A percentile compares a stretch with the other conserved stretches of the same genome.
phyloP scores from a whole-genome alignment of 1,140 invertebrate genomes.

The Bombus superbus region DNA sequence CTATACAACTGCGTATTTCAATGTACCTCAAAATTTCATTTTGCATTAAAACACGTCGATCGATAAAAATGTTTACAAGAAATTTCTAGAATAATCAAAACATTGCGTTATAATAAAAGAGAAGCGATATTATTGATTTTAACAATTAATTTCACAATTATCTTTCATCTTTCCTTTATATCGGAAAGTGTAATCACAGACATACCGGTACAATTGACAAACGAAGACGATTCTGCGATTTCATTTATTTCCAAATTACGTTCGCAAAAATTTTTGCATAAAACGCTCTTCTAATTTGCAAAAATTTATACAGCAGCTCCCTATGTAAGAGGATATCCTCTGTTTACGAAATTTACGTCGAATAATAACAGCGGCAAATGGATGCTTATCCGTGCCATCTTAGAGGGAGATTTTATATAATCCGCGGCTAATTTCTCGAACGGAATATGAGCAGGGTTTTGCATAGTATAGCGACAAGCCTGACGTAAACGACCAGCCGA shows the following conservation, averaged over 20 bases:
- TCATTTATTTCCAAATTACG: background rate
- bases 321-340: background rate
- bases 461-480: conserved; percentile 50
- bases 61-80: background rate
- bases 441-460: conserved; percentile 19
- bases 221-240: too few relatives aligned
- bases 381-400: background rate
- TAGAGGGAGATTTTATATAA: background rate
- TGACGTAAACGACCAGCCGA: conserved; percentile 68
- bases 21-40: background rate
- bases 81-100: background rate
- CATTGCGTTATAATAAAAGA: too few relatives aligned
- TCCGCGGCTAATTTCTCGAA: background rate
- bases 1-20: background rate
- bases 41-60: background rate
- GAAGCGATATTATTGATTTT: background rate
- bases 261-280: background rate
- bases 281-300: background rate
- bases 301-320: background rate
- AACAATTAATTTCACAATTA: background rate
- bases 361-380: background rate
- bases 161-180: too few relatives aligned
- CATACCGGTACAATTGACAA: too few relatives aligned
- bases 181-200: too few relatives aligned
- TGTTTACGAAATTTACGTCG: background rate